phyloP scores from a whole-genome alignment of 30 jellyfish, hydroid and myxozoan species.

The Morbakka virulenta region DNA sequence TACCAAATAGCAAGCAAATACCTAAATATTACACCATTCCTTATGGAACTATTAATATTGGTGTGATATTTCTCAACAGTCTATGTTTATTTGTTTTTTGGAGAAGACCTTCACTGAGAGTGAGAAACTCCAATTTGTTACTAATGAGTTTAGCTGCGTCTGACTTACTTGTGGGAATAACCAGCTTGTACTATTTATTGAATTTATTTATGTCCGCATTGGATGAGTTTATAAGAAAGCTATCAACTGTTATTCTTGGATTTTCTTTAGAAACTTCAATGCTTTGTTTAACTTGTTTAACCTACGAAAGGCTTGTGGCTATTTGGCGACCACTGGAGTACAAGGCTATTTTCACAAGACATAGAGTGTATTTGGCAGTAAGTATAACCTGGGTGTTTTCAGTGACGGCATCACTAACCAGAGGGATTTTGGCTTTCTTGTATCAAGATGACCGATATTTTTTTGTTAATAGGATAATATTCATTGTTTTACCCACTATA shows the following conservation, averaged over 20 bases:
- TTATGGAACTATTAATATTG: constrained; percentile 10
- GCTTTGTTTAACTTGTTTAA: constrained; percentile 48
- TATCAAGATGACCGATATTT: constrained; percentile 37
- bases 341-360: constrained; percentile 36
- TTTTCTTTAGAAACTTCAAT: constrained; percentile 63
- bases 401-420: constrained; percentile 13
- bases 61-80: constrained; percentile 43
- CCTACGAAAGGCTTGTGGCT: constrained; percentile 62
- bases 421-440: constrained; percentile 36
- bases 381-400: constrained; percentile 38
- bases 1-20: constrained; percentile 24
- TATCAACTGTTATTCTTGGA: constrained; percentile 49
- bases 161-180: constrained; percentile 54
- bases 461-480: constrained; percentile 32
- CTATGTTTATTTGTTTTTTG: constrained; percentile 5
- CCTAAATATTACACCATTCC: constrained; percentile 27
- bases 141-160: constrained; percentile 53
- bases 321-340: constrained; percentile 42
- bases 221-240: background rate
- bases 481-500: constrained; percentile 31
- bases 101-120: constrained; percentile 38
- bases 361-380: constrained; percentile 32
- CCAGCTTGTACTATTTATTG: constrained; percentile 37
- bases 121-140: constrained; percentile 38
- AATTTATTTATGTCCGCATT: constrained; percentile 5